Conservation (phyloP, 2,113 vertebrate genomes). For the Piaya cayana region DNA sequence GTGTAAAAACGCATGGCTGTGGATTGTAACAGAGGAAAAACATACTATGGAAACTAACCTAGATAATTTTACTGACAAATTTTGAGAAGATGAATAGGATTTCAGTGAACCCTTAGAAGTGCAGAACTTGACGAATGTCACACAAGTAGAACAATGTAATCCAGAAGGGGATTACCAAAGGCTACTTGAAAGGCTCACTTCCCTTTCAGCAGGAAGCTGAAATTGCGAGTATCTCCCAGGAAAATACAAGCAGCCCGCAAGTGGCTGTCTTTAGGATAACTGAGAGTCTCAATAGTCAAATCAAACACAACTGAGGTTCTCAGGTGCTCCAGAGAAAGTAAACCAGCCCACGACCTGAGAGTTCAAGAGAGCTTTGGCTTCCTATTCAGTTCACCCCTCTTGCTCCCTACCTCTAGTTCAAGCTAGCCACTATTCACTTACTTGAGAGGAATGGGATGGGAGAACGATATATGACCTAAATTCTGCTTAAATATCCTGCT, state of each 20-base stretch:
- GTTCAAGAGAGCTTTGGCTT: neutral
- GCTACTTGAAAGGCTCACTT: neutral
- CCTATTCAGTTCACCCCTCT: neutral
- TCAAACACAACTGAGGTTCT: neutral
- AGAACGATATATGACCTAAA: constrained; percentile 24
- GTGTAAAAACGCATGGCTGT: neutral
- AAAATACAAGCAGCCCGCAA: neutral
- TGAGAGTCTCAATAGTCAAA: neutral
- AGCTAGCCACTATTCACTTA: neutral
- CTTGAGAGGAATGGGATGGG: neutral
- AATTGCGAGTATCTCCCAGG: neutral
- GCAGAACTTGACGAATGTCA: neutral
- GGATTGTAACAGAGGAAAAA: neutral
- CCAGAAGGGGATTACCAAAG: neutral
- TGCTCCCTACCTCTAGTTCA: neutral
- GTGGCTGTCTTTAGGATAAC: neutral
- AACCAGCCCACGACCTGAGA: neutral
- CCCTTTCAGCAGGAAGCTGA: neutral
- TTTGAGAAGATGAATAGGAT: neutral
- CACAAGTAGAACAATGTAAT: neutral
- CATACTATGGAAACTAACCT: neutral
- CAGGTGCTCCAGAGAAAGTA: neutral
- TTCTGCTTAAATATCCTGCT: neutral
- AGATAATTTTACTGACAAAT: neutral
- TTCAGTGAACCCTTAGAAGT: neutral